phyloP scores from a whole-genome alignment of 2,113 vertebrate species.

The Clarias gariepinus region DNA sequence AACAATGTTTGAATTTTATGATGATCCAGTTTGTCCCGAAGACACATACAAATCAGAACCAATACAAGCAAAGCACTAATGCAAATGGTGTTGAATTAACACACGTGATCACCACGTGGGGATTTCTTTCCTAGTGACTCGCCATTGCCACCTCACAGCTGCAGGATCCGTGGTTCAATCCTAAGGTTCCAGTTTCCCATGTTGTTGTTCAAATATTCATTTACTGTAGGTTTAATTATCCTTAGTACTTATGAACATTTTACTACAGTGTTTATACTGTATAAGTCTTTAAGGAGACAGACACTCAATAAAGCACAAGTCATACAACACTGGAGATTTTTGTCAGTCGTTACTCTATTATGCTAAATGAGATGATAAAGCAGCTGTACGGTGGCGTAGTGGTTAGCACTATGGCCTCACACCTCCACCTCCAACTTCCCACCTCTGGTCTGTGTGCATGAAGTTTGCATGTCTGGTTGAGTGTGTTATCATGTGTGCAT shows the following conservation, averaged over 20 bases:
- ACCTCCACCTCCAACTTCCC: no score
- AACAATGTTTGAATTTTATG: not conserved
- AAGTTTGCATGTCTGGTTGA: no score
- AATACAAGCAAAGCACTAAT: not conserved
- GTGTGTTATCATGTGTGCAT: no score
- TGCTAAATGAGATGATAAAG: not conserved
- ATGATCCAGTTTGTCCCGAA: not conserved
- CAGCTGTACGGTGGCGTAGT: no score
- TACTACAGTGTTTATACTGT: not conserved
- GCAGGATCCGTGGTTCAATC: not conserved
- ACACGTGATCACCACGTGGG: not conserved
- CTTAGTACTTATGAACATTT: not conserved
- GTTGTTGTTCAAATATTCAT: not conserved
- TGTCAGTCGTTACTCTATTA: not conserved
- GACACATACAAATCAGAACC: not conserved
- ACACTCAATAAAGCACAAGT: not conserved
- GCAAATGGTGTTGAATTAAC: not conserved
- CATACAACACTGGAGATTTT: not conserved
- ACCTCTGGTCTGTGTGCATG: no score
- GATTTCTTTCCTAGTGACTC: not conserved
- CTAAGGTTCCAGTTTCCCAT: not conserved
- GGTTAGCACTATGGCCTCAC: no score
- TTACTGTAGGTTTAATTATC: not conserved
- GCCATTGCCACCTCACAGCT: not conserved
- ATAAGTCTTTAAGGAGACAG: not conserved